Evolutionary conservation across 2,113 vertebrate species (phyloP).

Genomic region (Anas platyrhynchos): DNA sequence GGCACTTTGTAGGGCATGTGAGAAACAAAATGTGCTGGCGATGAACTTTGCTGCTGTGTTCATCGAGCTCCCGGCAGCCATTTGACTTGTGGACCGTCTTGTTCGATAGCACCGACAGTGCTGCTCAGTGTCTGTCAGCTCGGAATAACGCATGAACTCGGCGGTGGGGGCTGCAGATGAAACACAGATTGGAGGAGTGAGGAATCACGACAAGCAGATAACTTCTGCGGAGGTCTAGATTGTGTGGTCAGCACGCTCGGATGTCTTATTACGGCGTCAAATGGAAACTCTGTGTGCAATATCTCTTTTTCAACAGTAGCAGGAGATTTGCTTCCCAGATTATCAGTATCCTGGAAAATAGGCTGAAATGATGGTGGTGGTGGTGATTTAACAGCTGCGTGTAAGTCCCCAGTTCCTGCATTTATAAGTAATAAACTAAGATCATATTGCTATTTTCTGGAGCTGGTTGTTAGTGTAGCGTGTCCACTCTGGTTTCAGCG

Average conservation of each 20-base stretch:
- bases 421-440: not conserved
- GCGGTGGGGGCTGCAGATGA: not conserved
- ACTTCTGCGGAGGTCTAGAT: not conserved
- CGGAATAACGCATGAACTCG: not conserved
- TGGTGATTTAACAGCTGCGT: not conserved
- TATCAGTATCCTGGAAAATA: not conserved
- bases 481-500: not conserved
- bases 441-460: not conserved
- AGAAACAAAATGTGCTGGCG: not conserved
- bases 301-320: not conserved
- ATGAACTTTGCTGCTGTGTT: not conserved
- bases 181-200: not conserved
- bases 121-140: not conserved
- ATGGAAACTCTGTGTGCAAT: not conserved
- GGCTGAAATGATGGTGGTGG: rapidly evolving
- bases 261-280: not conserved
- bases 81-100: not conserved
- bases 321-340: not conserved
- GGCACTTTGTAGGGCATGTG: not conserved
- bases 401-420: not conserved
- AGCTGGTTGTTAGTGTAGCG: not conserved
- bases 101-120: rapidly evolving
- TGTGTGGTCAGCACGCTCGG: rapidly evolving
- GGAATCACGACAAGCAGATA: not conserved
- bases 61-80: not conserved